phyloP scores from a whole-genome alignment of 1,140 invertebrate genomes.

The Camponotus vicinus region DNA sequence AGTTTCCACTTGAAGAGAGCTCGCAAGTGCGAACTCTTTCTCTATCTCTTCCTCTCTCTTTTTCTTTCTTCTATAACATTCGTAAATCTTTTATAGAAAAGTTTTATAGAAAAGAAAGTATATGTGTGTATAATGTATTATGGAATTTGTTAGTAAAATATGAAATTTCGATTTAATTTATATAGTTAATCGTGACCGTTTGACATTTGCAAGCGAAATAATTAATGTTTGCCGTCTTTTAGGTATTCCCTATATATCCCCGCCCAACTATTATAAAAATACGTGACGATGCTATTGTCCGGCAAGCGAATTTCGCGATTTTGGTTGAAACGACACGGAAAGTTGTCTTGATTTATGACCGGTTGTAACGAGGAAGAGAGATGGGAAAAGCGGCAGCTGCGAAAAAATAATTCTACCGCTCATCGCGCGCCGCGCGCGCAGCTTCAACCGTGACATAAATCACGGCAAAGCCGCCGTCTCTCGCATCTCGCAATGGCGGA shows the following conservation, averaged over 20 bases:
- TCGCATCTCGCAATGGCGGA: slow-evolving; percentile 53
- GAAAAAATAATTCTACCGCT: slow-evolving; percentile 60
- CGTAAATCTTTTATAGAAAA: too few relatives aligned
- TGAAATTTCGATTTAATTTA: too few relatives aligned
- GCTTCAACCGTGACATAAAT: slow-evolving; percentile 58
- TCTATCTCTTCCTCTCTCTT: too few relatives aligned
- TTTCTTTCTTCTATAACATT: background rate
- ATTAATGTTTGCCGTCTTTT: background rate
- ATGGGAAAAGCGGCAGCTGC: slow-evolving; percentile 28
- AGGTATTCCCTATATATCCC: background rate
- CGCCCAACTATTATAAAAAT: background rate
- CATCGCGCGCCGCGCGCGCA: slow-evolving; percentile 44
- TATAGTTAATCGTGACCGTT: background rate
- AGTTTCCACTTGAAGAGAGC: background rate
- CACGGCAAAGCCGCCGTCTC: slow-evolving; percentile 31
- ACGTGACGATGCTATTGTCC: slow-evolving; percentile 3
- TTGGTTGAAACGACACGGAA: slow-evolving; percentile 31
- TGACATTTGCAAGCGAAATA: background rate
- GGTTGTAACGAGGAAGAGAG: slow-evolving; percentile 38
- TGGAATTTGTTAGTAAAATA: too few relatives aligned
- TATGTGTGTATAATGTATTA: too few relatives aligned
- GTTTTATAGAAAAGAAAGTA: too few relatives aligned
- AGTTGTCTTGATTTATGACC: slow-evolving; percentile 52
- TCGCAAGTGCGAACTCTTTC: too few relatives aligned
- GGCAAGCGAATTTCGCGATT: slow-evolving; percentile 20